Evolutionary conservation across 2,797 vertebrate species (phyloP).

Genomic region (Scolopax bukidnonensis): DNA sequence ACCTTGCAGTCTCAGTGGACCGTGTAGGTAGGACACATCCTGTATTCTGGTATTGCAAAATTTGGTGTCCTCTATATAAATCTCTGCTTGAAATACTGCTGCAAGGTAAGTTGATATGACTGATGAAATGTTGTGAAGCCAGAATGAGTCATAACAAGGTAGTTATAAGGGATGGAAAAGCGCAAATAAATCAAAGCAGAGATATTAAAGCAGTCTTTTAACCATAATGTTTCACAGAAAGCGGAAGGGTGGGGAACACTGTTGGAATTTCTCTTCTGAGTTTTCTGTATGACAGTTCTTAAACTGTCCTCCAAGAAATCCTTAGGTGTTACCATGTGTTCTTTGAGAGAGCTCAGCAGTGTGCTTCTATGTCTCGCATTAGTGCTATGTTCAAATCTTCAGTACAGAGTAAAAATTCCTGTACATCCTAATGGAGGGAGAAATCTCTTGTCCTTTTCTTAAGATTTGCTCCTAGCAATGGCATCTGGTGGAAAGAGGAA

Average conservation of each 20-base stretch:
- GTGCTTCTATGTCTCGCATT: not conserved
- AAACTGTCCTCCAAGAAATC: not conserved
- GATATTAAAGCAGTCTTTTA: slow-evolving; percentile 28
- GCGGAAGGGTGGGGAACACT: not conserved
- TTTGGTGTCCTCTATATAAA: not conserved
- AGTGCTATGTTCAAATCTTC: not conserved
- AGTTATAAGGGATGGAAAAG: not conserved
- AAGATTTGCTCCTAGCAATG: not conserved
- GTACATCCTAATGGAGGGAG: not conserved
- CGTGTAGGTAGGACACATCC: not conserved
- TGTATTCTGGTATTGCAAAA: not conserved
- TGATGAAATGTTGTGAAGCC: not conserved
- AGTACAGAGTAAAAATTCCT: not conserved
- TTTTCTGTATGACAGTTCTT: not conserved
- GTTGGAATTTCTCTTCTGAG: not conserved
- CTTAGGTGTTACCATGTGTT: not conserved
- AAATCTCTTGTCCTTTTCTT: not conserved
- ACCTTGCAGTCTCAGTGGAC: slow-evolving; percentile 3
- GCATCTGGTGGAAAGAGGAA: not conserved
- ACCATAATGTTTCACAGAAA: not conserved
- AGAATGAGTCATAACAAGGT: slow-evolving; percentile 33
- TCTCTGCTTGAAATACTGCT: not conserved
- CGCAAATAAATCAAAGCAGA: slow-evolving; percentile 48
- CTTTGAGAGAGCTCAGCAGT: not conserved
- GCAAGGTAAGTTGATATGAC: not conserved